These are phyloP conservation scores for Erythrocercus mccallii DNA, from an alignment of 2,113 vertebrate genomes.

Conservation along the genomic window DNA sequence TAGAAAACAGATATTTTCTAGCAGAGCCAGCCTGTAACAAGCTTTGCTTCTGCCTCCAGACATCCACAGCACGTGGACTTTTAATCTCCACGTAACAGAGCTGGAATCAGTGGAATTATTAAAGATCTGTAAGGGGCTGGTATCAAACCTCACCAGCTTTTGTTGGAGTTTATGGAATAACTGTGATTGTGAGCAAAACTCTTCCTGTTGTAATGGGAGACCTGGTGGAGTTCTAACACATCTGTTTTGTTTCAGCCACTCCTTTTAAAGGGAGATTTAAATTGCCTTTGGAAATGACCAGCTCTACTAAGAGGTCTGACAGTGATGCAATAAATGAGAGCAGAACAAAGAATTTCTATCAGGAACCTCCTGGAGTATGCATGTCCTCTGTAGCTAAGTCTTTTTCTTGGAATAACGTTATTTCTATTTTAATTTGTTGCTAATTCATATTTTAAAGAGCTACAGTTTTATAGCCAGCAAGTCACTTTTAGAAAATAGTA, in stretches of 20 bases:
- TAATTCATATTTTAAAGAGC: background rate
- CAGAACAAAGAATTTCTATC: background rate
- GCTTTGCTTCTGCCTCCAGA: background rate
- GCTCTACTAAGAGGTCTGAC: slow-evolving; percentile 58
- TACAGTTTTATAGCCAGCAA: background rate
- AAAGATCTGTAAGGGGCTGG: background rate
- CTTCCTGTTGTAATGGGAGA: background rate
- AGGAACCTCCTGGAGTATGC: background rate
- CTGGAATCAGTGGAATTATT: background rate
- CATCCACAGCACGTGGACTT: background rate
- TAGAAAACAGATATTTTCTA: background rate
- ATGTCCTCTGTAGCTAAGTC: background rate
- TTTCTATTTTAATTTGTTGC: background rate
- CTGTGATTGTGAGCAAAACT: background rate
- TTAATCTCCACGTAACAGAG: background rate
- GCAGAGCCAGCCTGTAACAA: background rate
- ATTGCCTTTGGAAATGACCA: slow-evolving; percentile 75
- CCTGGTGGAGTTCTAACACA: background rate
- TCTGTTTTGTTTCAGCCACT: slow-evolving; percentile 59
- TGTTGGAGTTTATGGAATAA: background rate
- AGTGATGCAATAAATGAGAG: background rate
- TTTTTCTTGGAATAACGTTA: background rate
- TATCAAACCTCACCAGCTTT: background rate
- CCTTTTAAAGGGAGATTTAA: slow-evolving; percentile 71
- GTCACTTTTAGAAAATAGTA: background rate